A percentile compares a stretch with the other conserved stretches of the same genome.
Conservation (phyloP, 1,140 invertebrate genomes). For the Drosophila setifemur region DNA sequence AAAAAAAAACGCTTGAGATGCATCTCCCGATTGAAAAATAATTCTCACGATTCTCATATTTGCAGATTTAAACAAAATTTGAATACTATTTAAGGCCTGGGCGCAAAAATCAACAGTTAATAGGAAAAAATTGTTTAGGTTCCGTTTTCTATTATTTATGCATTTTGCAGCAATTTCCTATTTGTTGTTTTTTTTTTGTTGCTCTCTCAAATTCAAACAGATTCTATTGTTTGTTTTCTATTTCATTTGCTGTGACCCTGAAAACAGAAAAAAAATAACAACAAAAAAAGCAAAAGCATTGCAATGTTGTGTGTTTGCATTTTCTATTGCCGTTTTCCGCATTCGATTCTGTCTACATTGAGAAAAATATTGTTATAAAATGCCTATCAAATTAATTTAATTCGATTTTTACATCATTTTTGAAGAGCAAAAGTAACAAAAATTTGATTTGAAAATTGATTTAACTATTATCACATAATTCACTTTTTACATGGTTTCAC, state of each 20-base stretch:
- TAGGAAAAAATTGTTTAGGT: no score
- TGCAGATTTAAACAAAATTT: neutral
- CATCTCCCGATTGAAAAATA: neutral
- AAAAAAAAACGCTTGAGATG: neutral
- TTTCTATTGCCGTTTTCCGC: conserved; percentile 59
- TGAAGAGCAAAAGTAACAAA: no score
- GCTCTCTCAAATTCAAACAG: conserved; percentile 26
- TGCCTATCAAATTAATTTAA: no score
- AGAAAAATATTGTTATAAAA: neutral
- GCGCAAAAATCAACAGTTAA: no score
- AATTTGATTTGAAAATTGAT: no score
- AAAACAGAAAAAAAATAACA: conserved; percentile 19
- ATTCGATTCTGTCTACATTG: conserved; percentile 38
- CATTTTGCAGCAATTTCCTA: no score
- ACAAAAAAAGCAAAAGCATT: conserved; percentile 4
- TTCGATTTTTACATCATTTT: no score
- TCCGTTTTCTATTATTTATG: no score
- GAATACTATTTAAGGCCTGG: no score
- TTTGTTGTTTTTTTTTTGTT: no score
- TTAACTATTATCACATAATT: no score
- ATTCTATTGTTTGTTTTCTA: conserved; percentile 52
- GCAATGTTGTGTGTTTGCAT: conserved; percentile 19
- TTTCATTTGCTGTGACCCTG: conserved; percentile 60
- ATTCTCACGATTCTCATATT: neutral
- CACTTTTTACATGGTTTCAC: no score